phyloP scores from a whole-genome alignment of 1,140 invertebrate species.

The Octopus sinensis region DNA sequence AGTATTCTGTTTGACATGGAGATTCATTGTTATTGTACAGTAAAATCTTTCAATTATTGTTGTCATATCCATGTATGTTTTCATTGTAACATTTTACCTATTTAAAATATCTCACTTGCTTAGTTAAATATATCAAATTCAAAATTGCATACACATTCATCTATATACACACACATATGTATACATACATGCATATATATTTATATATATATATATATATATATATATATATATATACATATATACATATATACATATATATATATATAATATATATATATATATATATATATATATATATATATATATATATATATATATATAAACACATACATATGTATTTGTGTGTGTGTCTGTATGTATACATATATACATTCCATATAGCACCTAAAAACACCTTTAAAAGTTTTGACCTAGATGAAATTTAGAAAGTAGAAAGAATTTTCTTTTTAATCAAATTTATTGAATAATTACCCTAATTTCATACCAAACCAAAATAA shows the following conservation, averaged over 20 bases:
- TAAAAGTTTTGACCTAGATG: no score
- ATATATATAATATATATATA: background rate
- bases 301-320: constrained; percentile 5
- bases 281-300: background rate
- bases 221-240: background rate
- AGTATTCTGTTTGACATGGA: no score
- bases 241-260: background rate
- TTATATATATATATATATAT: background rate
- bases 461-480: no score
- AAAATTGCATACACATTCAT: background rate
- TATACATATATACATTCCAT: background rate
- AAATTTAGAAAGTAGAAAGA: no score
- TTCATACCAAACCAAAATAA: no score
- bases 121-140: background rate
- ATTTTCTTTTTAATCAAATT: no score
- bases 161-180: background rate
- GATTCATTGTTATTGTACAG: no score
- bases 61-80: no score
- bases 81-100: no score
- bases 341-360: background rate
- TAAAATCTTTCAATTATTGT: no score
- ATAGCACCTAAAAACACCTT: no score
- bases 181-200: background rate
- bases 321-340: background rate
- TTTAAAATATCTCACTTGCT: no score